A percentile compares a stretch with the other conserved stretches of the same genome.
These are phyloP conservation scores for Paratrypauchen microcephalus DNA, from an alignment of 2,797 vertebrate species.

Conservation along the genomic window DNA sequence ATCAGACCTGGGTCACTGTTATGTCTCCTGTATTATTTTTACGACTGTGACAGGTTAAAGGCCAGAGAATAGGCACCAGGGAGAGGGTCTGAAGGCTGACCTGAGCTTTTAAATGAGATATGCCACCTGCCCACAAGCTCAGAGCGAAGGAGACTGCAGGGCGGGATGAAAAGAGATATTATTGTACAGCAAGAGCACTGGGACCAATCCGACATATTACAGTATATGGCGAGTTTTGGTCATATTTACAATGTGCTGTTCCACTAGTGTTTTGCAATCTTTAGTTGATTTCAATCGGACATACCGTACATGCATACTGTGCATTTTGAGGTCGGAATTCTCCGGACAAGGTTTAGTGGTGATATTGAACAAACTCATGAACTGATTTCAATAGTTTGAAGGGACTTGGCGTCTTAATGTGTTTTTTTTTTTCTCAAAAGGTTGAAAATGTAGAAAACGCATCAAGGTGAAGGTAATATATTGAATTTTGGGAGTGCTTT, in stretches of 20 bases:
- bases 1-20: background rate
- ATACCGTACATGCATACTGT: background rate
- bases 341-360: background rate
- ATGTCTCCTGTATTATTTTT: conserved; percentile 10
- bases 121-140: conserved; percentile 50
- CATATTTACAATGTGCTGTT: background rate
- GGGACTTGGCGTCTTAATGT: background rate
- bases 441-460: background rate
- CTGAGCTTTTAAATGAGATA: conserved; percentile 55
- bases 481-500: background rate
- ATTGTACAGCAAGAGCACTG: background rate
- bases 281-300: background rate
- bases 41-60: conserved; percentile 45
- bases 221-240: background rate
- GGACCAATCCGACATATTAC: too few relatives aligned
- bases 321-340: background rate
- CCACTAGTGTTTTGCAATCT: background rate
- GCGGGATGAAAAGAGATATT: background rate
- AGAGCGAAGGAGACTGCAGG: background rate
- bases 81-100: background rate
- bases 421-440: background rate
- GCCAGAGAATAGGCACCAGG: conserved; percentile 40
- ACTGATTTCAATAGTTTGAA: background rate
- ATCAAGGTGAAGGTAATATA: too few relatives aligned
- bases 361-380: background rate